Base-by-base conservation (phyloP, 2,113 vertebrate genomes). In the Rhabdomys dilectus region DNA sequence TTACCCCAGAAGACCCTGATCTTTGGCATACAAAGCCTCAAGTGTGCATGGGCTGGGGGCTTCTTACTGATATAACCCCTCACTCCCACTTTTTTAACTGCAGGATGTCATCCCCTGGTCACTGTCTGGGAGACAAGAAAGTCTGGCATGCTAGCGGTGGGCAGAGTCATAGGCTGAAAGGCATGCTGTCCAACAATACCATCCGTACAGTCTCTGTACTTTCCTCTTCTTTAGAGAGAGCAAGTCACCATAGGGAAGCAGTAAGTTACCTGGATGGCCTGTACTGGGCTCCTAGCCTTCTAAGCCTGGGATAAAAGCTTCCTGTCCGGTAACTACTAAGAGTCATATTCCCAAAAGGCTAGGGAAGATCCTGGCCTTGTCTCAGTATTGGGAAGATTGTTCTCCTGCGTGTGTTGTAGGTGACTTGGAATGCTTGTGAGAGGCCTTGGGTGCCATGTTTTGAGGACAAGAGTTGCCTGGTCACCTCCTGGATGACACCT, bases 111-210 rank as follows among this genome's bases (percentile, higher is more conserved):
- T 2, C 66, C 26, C 39, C 31, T 21, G 3, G 7, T 70, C 31
- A 7, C 48, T 70, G 51, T 1, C 15, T 21, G 88, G 60, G 36
- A 89, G 42, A 42, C 56, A n/a, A 72, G 42, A 24, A 39, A 31
- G 15, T 0, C 53, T 42, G 24, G 42, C 13, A 11, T 73, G 39
- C 82, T 58, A 36, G 5, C 86, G 88, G 85, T 84, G 39, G 42
- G 4, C 17, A 68, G 70, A 82, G 73, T 26, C 24, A 10, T 62
- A 73, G 10, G 0, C 56, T 36, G 12, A 24, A 78, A 45, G n/a
- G 45, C 16, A 0, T 26, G 42, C 19, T 13, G 1, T 3, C 15
- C 22, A 9, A 3, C n/a, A 6, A 6, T n/a, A 64, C 76, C 48
- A 1, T 58, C 12, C 15, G 2, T 48, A 6, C 3, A 24, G 36